Base-by-base conservation (phyloP, 2,888 invertebrate genomes). In the Stenoptilia bipunctidactyla region DNA sequence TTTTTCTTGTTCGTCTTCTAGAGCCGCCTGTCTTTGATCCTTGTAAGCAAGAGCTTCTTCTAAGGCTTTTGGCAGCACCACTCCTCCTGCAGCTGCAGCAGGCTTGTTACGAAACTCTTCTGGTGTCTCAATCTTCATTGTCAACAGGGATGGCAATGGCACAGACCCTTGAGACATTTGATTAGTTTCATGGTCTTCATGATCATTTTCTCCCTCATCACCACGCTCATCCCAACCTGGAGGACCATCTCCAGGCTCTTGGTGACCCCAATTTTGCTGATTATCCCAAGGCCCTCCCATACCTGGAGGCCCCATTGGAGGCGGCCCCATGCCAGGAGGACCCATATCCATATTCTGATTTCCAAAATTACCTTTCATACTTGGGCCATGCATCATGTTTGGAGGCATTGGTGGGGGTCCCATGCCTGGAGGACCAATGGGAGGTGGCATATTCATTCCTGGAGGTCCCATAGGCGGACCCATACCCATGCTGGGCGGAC, bases 1-100 rank as follows among this genome's bases (percentile, higher is more conserved):
- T 42, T 34, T 61, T 58, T 62, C 69, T 47, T 58, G 55, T 27
- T 72, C 86, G 47, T 85, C 83, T 5, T 92, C 92, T 35, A 95
- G 85, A 59, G 95, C 92, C 48, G 92, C 91, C 2, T 92, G 95
- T 46, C 96, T 85, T 54, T 93, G 93, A 55, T 91, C 92, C 71
- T 96, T 96, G 41, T 94, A 89, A 8, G 95, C 96, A 1, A 96
- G 79, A 8, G 94, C 94, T 67, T 96, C 94, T 69, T 96, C 96
- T 36, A 97, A 70, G 8, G 93, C 96, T 56, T 93, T 93, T 0
- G 96, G 96, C 30, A 97, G 73, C 40, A 91, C 86, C 0, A 89
- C 82, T 39, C 88, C 89, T 8, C 76, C 67, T 6, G 73, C 74
- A 20, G 63, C 53, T 14, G 56, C 50, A 10, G 14, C 13, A 13